Evolutionary conservation across 2,888 invertebrate species (phyloP), one percentile per base, ranked within the genome.

Genomic region (Eurytoma adleriae): DNA sequence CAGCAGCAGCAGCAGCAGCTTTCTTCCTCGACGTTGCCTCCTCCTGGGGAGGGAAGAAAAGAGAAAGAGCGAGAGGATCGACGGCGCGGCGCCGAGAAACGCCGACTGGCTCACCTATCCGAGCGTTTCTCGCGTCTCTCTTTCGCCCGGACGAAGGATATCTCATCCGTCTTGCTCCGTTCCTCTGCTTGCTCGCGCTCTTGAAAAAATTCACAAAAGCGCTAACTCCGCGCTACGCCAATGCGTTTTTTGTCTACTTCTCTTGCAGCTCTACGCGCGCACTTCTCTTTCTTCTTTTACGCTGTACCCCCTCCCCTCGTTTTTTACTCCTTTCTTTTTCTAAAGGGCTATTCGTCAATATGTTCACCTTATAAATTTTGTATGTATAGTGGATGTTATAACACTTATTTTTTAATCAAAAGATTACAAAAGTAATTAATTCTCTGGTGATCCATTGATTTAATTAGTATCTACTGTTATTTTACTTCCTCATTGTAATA

Each of bases 1-100:
- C 85, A 85, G 84, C 84, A 84, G 85, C 80, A 83, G 82, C 84
- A 83, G 84, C 85, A 84, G 85, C 85, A 84, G 83, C 86, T 86
- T 83, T 85, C 83, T 85, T 84, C 85, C 78, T 80, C 79, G 62
- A 61, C 18, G 50, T 50, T 54, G 52, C 54, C 30, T 30, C 16
- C n/a, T 57, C 18, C 61, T 52, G 72, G 14, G 16, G 67, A 56
- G 27, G 40, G 59, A 52, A 18, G 48, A n/a, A 30, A 59, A 61
- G 16, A n/a, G 40, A 14, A 3, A 75, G 54, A 57, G 66, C 66
- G 64, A 56, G 57, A 74, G 66, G 56, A 52, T 40, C 74, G 74
- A 57, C 57, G 66, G 48, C 54, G 48, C 24, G 66, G 66, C 74
- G 66, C 66, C 57, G 54, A 5, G 54, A 24, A 16, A 5, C 16